phyloP scores from a whole-genome alignment of 1,140 invertebrate species.

The Diachasmimorpha longicaudata region DNA sequence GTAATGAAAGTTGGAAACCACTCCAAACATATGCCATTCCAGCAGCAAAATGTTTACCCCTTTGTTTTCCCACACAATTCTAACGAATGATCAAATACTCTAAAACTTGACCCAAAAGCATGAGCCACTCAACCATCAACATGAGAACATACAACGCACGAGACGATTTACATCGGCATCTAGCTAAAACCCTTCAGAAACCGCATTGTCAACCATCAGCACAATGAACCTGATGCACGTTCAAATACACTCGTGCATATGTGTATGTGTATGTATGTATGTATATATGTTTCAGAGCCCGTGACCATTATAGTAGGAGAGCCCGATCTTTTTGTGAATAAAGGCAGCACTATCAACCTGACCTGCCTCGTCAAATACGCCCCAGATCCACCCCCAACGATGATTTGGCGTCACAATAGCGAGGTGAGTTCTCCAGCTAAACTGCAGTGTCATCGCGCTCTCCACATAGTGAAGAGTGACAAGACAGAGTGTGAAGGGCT shows the following conservation, averaged over 20 bases:
- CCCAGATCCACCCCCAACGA: constrained; percentile 69
- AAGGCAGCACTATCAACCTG: constrained; percentile 73
- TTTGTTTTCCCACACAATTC: too few species aligned
- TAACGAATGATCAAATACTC: too few species aligned
- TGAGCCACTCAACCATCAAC: neutral
- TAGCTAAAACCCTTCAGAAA: neutral
- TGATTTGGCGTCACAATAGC: constrained; percentile 71
- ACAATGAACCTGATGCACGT: neutral
- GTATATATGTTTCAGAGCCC: constrained; percentile 64
- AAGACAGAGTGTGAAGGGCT: neutral
- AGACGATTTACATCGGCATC: constrained; percentile 13
- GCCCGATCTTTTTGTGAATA: constrained; percentile 71
- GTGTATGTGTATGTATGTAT: constrained; percentile 32
- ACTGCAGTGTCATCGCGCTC: constrained; percentile 14
- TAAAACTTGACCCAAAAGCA: neutral
- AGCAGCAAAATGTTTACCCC: too few species aligned
- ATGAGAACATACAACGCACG: neutral
- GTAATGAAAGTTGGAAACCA: too few species aligned
- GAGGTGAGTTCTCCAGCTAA: constrained; percentile 59
- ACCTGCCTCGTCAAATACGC: constrained; percentile 71
- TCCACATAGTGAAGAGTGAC: neutral
- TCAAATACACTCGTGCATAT: neutral
- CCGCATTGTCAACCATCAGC: constrained; percentile 21
- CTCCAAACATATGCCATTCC: too few species aligned
- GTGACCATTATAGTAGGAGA: constrained; percentile 70